These are phyloP conservation scores for Ophion slaviceki DNA, from an alignment of 2,888 invertebrate species.

Conservation along the genomic window DNA sequence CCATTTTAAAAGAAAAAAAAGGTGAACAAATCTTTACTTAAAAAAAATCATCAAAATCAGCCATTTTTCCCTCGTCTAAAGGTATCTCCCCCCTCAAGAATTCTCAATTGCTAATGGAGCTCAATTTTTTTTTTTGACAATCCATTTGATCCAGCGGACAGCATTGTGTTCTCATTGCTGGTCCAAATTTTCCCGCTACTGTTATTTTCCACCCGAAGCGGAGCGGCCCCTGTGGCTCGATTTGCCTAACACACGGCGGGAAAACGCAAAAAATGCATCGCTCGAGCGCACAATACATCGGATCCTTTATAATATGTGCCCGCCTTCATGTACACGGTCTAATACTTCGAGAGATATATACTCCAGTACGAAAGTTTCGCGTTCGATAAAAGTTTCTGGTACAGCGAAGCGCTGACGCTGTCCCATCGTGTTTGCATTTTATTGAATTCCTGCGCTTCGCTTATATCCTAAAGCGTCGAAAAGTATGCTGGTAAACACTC, in stretches of 20 bases:
- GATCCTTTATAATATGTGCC: neutral
- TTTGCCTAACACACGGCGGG: neutral
- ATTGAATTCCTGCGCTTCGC: slow-evolving; percentile 56
- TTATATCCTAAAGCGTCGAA: slow-evolving; percentile 23
- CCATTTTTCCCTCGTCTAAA: no score
- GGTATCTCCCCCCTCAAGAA: no score
- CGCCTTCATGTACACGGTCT: slow-evolving; percentile 2
- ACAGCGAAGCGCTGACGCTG: slow-evolving; percentile 46
- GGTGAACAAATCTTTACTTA: no score
- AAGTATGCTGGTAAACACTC: slow-evolving; percentile 35
- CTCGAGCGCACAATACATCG: neutral
- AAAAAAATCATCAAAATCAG: no score
- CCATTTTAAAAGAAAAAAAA: no score
- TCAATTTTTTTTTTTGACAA: neutral
- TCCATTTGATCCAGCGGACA: neutral
- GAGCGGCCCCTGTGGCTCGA: neutral
- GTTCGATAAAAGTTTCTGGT: slow-evolving; percentile 55
- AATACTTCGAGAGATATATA: slow-evolving; percentile 14
- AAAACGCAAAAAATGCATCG: neutral
- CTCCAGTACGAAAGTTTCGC: slow-evolving; percentile 48
- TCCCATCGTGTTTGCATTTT: slow-evolving; percentile 60
- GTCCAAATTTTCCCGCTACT: neutral
- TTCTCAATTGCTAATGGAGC: neutral
- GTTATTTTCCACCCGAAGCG: neutral
- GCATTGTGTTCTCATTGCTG: neutral